Evolutionary conservation across 2,888 invertebrate genomes (phyloP), one percentile per base, ranked within the genome.

Genomic region (Drosophila mimica): DNA sequence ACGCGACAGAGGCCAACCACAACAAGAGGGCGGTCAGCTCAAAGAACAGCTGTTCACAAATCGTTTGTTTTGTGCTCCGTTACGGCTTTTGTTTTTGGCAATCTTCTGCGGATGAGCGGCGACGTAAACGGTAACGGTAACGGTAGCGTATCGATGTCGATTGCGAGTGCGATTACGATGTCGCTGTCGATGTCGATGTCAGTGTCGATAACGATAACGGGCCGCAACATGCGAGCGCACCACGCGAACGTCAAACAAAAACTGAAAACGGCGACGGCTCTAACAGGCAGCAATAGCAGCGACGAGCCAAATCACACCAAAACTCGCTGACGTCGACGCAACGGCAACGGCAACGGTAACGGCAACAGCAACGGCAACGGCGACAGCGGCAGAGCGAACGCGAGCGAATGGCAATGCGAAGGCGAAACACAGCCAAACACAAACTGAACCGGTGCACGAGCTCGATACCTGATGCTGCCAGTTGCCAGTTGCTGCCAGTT

Each of bases 171-270:
- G 77, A 46, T 46, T 13, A 7, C 46, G 46, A 46, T 38, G 17
- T 17, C 38, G 38, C 17, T 38, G 38, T 59, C 74, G 74, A 63
- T 74, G 60, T 43, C 60, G 49, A 60, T 52, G 51, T 43, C 71
- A 65, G 36, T 66, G 28, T 49, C 58, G 71, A 79, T 75, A 76
- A 76, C 81, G 76, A 67, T 61, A 81, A 81, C 78, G 77, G 74
- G 71, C 72, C 67, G 79, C 79, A 82, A 72, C 82, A 79, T 64
- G 67, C 79, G 71, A 79, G 77, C 86, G 81, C 76, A 81, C 83
- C 79, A 81, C 79, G 84, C 86, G 86, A 88, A 82, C 87, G 89
- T 81, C 87, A 85, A 89, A 85, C 83, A 79, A 89, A 89, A 79
- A 89, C 87, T 85, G 83, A 82, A 82, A 88, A 81, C 70, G 69